These are phyloP conservation scores for Thecophora atra DNA, from an alignment of 2,888 invertebrate species.

Conservation along the genomic window DNA sequence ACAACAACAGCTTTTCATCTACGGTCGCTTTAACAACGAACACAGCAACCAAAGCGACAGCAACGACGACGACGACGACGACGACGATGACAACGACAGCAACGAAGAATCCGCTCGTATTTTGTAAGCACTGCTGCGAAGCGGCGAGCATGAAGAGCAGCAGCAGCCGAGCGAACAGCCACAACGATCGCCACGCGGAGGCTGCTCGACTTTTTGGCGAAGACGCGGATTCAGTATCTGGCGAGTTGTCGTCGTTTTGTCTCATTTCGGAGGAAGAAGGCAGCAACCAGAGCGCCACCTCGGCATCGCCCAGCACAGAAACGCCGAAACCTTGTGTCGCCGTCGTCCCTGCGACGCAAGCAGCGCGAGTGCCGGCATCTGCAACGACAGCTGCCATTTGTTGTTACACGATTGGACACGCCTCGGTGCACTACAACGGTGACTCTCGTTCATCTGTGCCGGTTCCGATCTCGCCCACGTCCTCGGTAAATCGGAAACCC, in stretches of 20 bases:
- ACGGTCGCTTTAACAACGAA: constrained; percentile 22
- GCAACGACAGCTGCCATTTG: constrained; percentile 47
- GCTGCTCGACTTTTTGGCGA: constrained; percentile 52
- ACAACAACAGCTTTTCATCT: too few relatives aligned
- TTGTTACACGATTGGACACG: constrained; percentile 59
- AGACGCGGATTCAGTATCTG: constrained; percentile 60
- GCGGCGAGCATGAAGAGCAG: constrained; percentile 42
- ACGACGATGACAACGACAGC: constrained; percentile 30
- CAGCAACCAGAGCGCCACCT: constrained; percentile 30
- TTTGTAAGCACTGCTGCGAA: constrained; percentile 60
- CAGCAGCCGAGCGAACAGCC: neutral
- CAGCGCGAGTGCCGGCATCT: constrained; percentile 37
- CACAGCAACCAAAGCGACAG: constrained; percentile 30
- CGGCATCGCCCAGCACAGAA: constrained; percentile 41
- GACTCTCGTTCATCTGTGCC: neutral
- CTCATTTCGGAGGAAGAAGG: constrained; percentile 62
- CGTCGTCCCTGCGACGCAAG: neutral
- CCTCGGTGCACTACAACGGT: constrained; percentile 34
- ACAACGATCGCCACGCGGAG: constrained; percentile 38
- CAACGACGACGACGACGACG: constrained; percentile 31
- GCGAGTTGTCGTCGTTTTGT: constrained; percentile 60
- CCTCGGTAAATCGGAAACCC: constrained; percentile 24
- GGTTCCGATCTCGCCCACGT: constrained; percentile 8
- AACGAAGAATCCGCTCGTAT: constrained; percentile 54
- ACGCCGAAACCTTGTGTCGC: constrained; percentile 6